Evolutionary conservation across 2,797 vertebrate genomes (phyloP).

Genomic region (Oreonectes daqikongensis): DNA sequence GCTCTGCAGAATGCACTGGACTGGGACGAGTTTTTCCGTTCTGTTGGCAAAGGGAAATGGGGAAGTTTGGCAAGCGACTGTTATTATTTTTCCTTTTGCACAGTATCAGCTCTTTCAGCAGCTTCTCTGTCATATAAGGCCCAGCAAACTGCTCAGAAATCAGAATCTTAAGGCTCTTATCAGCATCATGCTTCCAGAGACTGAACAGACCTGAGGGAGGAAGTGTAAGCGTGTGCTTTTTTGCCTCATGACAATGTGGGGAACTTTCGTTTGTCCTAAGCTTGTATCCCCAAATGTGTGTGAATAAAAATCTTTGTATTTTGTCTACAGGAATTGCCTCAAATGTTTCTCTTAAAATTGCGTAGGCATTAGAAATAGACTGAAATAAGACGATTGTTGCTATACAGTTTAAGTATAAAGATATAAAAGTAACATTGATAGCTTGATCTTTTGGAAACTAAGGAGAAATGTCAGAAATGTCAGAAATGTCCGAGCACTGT

Average conservation of each 20-base stretch:
- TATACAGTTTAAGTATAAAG: no score
- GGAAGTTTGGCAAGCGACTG: conserved; percentile 69
- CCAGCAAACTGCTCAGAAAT: conserved; percentile 58
- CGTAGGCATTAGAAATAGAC: no score
- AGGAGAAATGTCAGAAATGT: no score
- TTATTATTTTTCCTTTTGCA: conserved; percentile 77
- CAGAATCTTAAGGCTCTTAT: conserved; percentile 62
- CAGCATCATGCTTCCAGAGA: conserved; percentile 47
- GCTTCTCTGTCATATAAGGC: conserved; percentile 43
- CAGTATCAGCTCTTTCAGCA: conserved; percentile 74
- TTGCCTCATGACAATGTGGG: background rate
- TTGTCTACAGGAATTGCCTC: background rate
- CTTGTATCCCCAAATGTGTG: conserved; percentile 2
- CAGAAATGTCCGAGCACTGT: no score
- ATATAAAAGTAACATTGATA: background rate
- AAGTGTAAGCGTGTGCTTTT: conserved; percentile 1
- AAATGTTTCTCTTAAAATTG: no score
- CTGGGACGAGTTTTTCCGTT: conserved; percentile 72
- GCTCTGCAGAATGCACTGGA: conserved; percentile 70
- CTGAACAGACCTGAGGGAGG: background rate
- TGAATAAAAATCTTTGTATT: background rate
- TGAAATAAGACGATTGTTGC: no score
- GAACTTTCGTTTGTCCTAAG: background rate
- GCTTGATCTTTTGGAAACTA: no score
- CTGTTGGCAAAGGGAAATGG: conserved; percentile 67